phyloP scores from a whole-genome alignment of 2,113 vertebrate genomes.

The Fulmarus glacialis region DNA sequence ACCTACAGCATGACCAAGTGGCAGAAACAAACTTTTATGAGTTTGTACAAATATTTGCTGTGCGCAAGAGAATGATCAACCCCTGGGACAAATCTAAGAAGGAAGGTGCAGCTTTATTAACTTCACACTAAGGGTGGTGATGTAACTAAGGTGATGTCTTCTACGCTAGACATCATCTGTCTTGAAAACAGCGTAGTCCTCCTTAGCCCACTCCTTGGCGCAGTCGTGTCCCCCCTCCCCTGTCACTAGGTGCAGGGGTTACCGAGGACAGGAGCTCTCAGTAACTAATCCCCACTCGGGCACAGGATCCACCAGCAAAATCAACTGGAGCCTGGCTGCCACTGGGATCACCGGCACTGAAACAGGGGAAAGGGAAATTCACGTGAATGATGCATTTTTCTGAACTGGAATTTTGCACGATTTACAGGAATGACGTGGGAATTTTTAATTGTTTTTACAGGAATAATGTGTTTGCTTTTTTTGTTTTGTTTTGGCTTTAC shows the following conservation, averaged over 20 bases:
- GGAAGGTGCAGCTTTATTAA: background rate
- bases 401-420: background rate
- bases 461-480: background rate
- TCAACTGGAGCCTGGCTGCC: background rate
- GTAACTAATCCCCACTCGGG: background rate
- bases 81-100: background rate
- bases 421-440: background rate
- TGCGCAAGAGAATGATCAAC: background rate
- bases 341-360: accelerated
- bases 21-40: background rate
- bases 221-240: accelerated
- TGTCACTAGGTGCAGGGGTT: background rate
- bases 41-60: background rate
- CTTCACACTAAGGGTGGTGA: background rate
- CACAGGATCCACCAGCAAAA: background rate
- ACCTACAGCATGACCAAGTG: background rate
- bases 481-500: background rate
- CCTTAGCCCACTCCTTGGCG: background rate
- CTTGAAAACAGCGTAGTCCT: background rate
- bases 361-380: background rate
- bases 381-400: background rate
- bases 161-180: background rate
- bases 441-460: background rate
- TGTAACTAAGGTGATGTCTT: background rate
- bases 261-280: background rate